phyloP scores from a whole-genome alignment of 1,140 invertebrate genomes.

The Danaus melanippus region DNA sequence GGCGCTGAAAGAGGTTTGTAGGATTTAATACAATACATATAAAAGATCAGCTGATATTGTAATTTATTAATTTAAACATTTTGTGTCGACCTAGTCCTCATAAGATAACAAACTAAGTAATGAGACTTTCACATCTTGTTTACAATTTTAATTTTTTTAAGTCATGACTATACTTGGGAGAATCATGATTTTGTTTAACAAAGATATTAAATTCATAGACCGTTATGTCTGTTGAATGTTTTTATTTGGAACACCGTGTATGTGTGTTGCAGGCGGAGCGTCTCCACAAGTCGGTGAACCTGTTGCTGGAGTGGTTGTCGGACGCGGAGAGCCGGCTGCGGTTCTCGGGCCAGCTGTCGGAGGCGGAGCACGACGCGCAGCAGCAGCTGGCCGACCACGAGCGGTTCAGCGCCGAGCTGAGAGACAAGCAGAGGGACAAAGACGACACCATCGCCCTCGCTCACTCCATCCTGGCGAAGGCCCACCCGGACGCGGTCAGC shows the following conservation, averaged over 20 bases:
- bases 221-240: too few relatives aligned
- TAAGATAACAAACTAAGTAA: too few relatives aligned
- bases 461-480: conserved; percentile 88
- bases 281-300: conserved; percentile 94
- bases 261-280: conserved; percentile 82
- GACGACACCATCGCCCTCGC: conserved; percentile 91
- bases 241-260: neutral
- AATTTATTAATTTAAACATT: too few relatives aligned
- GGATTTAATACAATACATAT: neutral
- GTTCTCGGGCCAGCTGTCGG: conserved; percentile 89
- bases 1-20: conserved; percentile 78
- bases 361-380: conserved; percentile 91
- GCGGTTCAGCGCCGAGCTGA: conserved; percentile 88
- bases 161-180: too few relatives aligned
- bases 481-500: conserved; percentile 93
- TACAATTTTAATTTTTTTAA: too few relatives aligned
- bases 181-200: too few relatives aligned
- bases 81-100: too few relatives aligned
- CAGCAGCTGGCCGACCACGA: conserved; percentile 88
- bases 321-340: conserved; percentile 95
- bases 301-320: conserved; percentile 95
- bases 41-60: too few relatives aligned
- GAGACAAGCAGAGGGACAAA: conserved; percentile 88
- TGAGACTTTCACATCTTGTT: too few relatives aligned
- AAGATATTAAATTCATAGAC: too few relatives aligned